Evolutionary conservation across 2,888 invertebrate genomes (phyloP).

Genomic region (Serripes groenlandicus): DNA sequence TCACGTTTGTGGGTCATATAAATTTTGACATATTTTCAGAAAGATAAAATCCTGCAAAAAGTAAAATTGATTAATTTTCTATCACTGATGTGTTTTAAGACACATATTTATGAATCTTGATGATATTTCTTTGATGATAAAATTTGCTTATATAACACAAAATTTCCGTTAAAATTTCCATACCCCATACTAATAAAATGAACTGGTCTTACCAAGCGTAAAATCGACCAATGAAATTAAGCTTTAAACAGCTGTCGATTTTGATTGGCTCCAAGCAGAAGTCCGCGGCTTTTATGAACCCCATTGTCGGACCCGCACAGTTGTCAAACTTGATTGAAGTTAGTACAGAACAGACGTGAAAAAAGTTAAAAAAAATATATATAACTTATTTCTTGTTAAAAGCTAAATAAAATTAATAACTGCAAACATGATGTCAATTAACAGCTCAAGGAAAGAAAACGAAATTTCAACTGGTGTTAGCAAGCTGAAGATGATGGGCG

Average conservation of each 20-base stretch:
- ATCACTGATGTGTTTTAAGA: background rate
- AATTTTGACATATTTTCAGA: background rate
- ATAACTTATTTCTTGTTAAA: too few species aligned
- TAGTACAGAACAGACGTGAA: too few species aligned
- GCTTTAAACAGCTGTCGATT: background rate
- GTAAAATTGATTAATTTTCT: background rate
- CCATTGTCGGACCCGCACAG: background rate
- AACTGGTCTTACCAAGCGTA: background rate
- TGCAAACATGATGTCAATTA: constrained; percentile 64
- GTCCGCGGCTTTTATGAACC: constrained; percentile 49
- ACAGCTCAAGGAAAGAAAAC: constrained; percentile 65
- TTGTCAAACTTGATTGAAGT: too few species aligned
- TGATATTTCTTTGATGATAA: background rate
- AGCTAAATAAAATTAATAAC: background rate
- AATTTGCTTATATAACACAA: constrained; percentile 13
- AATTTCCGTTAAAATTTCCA: too few species aligned
- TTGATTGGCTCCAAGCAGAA: constrained; percentile 42
- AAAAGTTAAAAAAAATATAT: too few species aligned
- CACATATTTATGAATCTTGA: background rate
- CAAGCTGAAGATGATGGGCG: constrained; percentile 76
- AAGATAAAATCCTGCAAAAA: background rate
- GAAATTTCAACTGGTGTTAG: constrained; percentile 68
- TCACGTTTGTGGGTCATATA: background rate
- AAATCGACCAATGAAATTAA: background rate
- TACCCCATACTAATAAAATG: background rate